These are phyloP conservation scores for Galleria mellonella DNA, from an alignment of 1,140 invertebrate species.

Conservation along the genomic window DNA sequence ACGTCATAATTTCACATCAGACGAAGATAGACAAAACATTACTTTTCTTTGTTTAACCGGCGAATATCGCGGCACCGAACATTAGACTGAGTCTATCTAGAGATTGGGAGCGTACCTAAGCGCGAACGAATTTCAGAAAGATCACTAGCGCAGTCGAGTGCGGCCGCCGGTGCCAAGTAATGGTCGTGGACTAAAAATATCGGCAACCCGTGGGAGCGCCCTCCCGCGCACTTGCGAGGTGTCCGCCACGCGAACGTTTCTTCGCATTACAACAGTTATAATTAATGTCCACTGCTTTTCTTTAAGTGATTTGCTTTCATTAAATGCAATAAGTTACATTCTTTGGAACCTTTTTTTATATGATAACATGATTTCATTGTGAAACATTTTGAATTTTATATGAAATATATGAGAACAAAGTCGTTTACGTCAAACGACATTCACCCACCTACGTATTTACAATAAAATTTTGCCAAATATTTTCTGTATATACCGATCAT, in stretches of 20 bases:
- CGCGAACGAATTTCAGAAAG: slow-evolving; percentile 63
- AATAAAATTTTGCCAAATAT: slow-evolving; percentile 4
- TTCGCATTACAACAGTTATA: slow-evolving; percentile 20
- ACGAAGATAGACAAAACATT: slow-evolving; percentile 9
- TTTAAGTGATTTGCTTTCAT: no score
- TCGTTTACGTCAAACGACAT: not conserved
- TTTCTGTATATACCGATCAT: not conserved
- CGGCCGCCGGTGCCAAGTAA: slow-evolving; percentile 72
- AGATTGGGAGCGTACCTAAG: slow-evolving; percentile 55
- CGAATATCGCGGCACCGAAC: slow-evolving; percentile 30
- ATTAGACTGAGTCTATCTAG: slow-evolving; percentile 46
- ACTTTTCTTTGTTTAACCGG: slow-evolving; percentile 13
- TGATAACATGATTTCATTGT: no score
- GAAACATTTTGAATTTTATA: no score
- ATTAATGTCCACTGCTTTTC: no score
- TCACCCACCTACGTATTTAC: slow-evolving; percentile 1
- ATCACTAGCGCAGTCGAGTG: slow-evolving; percentile 66
- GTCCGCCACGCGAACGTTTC: slow-evolving; percentile 60
- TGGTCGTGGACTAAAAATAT: slow-evolving; percentile 72
- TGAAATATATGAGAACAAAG: not conserved
- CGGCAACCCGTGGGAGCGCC: slow-evolving; percentile 73
- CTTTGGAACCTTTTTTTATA: no score
- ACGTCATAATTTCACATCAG: slow-evolving; percentile 42
- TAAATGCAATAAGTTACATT: no score
- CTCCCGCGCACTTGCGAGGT: slow-evolving; percentile 67